phyloP scores from a whole-genome alignment of 2,888 invertebrate genomes.

The Scaeva pyrastri region DNA sequence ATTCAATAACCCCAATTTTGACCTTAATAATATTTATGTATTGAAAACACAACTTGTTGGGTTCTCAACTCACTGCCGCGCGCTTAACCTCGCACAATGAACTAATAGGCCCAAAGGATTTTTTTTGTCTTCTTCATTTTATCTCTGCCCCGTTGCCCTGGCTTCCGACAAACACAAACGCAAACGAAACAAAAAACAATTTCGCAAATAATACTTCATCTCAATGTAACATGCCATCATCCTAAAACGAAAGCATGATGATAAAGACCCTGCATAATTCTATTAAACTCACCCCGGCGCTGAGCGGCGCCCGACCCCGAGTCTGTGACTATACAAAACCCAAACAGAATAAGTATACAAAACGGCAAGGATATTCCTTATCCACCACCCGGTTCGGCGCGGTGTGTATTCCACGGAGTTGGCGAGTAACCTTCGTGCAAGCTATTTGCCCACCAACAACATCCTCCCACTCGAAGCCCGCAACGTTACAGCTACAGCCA shows the following conservation, averaged over 20 bases:
- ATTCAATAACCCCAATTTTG: slow-evolving; percentile 22
- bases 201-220: slow-evolving; percentile 45
- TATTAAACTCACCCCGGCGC: slow-evolving; percentile 59
- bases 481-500: background rate
- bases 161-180: too few relatives aligned
- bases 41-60: slow-evolving; percentile 22
- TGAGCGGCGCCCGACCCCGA: background rate
- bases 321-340: slow-evolving; percentile 17
- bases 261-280: slow-evolving; percentile 69
- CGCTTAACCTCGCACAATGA: slow-evolving; percentile 1
- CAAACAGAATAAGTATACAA: slow-evolving; percentile 26
- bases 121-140: background rate
- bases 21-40: slow-evolving; percentile 14
- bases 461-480: background rate
- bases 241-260: slow-evolving; percentile 52
- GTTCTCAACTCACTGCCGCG: background rate
- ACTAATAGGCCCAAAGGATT: slow-evolving; percentile 6
- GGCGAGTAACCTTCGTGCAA: slow-evolving; percentile 13
- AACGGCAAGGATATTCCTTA: slow-evolving; percentile 50
- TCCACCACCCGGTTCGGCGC: too few relatives aligned
- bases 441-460: background rate
- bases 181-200: slow-evolving; percentile 32
- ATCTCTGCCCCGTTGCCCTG: background rate
- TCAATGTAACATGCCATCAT: slow-evolving; percentile 32
- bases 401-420: slow-evolving; percentile 26